These are phyloP conservation scores for Isoperla grammatica DNA, from an alignment of 2,888 invertebrate species.

Conservation along the genomic window DNA sequence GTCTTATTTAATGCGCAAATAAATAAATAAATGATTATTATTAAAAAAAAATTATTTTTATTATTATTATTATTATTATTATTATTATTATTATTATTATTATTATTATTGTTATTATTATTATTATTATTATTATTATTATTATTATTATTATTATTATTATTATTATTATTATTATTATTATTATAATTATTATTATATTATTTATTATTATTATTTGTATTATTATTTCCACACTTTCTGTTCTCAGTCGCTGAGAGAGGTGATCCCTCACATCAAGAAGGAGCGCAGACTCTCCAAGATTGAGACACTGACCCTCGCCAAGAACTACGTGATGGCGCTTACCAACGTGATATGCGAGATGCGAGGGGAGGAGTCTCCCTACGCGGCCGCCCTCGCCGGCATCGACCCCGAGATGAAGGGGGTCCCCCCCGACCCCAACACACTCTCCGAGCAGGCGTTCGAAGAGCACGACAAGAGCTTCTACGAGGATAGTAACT, in stretches of 20 bases:
- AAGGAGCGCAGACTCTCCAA: slow-evolving; percentile 71
- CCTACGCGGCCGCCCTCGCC: slow-evolving; percentile 49
- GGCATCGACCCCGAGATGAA: slow-evolving; percentile 2
- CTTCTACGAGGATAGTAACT: slow-evolving; percentile 17
- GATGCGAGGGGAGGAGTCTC: slow-evolving; percentile 64
- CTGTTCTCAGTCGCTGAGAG: slow-evolving; percentile 58
- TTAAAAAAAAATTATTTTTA: no score
- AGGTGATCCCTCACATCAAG: slow-evolving; percentile 74
- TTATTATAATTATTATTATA: no score
- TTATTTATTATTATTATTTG: no score
- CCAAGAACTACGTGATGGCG: slow-evolving; percentile 79
- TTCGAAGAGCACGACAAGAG: slow-evolving; percentile 22
- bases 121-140: no score
- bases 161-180: no score
- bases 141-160: no score
- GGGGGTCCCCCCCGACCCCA: slow-evolving; percentile 14
- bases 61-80: no score
- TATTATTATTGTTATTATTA: no score
- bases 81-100: no score
- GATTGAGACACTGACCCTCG: slow-evolving; percentile 73
- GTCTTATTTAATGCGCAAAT: no score
- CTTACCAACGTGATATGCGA: slow-evolving; percentile 74
- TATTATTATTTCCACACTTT: no score
- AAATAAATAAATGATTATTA: no score
- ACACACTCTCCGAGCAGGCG: slow-evolving; percentile 14